Evolutionary conservation across 2,113 vertebrate genomes (phyloP), one percentile per base, ranked within the genome.

Genomic region (Sinocyclocheilus grahami): DNA sequence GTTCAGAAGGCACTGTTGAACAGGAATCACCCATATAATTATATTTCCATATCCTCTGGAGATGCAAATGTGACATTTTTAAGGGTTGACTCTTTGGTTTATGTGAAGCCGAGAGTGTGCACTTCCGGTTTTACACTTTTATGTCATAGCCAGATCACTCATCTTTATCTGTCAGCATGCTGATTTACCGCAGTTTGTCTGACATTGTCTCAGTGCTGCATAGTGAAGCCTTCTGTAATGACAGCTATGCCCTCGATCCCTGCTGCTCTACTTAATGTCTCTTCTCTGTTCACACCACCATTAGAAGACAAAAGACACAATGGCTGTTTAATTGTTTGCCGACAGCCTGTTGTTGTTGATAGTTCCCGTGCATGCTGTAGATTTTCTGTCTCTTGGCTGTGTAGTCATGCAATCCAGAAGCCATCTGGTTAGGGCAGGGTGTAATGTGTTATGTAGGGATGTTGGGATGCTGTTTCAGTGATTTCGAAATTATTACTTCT

Each of bases 301-400:
- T 55, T 78, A 78, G n/a, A 33, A 78, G 53, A 78, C 51, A 51
- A 78, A 78, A 78, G 76, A 55, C 76, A 78, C 51, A 78, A 78
- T 78, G 51, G 51, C 51, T 53, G 46, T 78, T 78, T 78, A 78
- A 78, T 78, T 55, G 27, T 55, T 30, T 55, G 42, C n/a, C 5
- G 46, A 53, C 75, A 77, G 22, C 13, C n/a, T 48, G 22, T 24
- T 13, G 72, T 46, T 75, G 74, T 51, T 13, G 39, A n/a, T 75
- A 39, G 16, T 30, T 78, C 48, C 24, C 0, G 27, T 33, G 30
- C 30, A 33, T 33, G 48, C 24, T 78, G n/a, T 30, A 77, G n/a
- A 77, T 77, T 77, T 30, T 77, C 24, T 77, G 75, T 81, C 24
- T 14, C 42, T 63, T 65, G n/a, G 42, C 12, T 39, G 60, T 78